Base-by-base conservation (phyloP, 2,888 invertebrate species). In the Notodonta dromedarius region DNA sequence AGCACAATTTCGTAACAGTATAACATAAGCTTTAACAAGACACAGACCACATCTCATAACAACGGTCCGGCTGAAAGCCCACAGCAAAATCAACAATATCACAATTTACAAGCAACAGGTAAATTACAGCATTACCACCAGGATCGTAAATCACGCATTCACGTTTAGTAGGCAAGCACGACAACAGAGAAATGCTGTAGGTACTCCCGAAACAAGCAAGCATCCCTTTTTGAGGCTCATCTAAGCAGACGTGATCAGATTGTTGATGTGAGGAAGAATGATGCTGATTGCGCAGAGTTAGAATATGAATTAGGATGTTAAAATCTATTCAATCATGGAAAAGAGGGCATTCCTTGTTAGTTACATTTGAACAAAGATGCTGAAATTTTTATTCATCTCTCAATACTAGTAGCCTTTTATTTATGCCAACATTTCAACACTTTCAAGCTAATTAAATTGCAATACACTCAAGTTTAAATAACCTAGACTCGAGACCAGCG, bases 101-200 rank as follows among this genome's bases (percentile, higher is more conserved):
- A 82, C 74, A 79, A 76, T 78, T 79, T 82, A 80, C 80, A 75
- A 67, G 73, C 79, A 67, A 74, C 71, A 71, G 67, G 79, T 70
- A 83, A 82, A 83, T 83, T 82, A 75, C 75, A 74, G 78, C 66
- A 72, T 66, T 66, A 62, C 63, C 72, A 74, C 71, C 67, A 66
- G 71, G 70, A 69, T 80, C 77, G 73, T 83, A 83, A 83, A 83
- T 82, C 80, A 82, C 69, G 64, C 62, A 39, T 69, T 63, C 65
- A 65, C 70, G 69, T 71, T 71, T 74, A 64, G 77, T 62, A 72
- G 75, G 67, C 70, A 76, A 76, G 72, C 69, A 72, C 71, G 76
- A 74, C 74, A 76, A 79, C 73, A 77, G 66, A 70, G 72, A 73
- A 76, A 78, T 73, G 65, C 67, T 61, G 59, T 69, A 63, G 63